Percentiles rank a stretch among this genome's conserved stretches.
Evolutionary conservation across 2,797 vertebrate genomes (phyloP).

Genomic region (Tiaroga cobitis): DNA sequence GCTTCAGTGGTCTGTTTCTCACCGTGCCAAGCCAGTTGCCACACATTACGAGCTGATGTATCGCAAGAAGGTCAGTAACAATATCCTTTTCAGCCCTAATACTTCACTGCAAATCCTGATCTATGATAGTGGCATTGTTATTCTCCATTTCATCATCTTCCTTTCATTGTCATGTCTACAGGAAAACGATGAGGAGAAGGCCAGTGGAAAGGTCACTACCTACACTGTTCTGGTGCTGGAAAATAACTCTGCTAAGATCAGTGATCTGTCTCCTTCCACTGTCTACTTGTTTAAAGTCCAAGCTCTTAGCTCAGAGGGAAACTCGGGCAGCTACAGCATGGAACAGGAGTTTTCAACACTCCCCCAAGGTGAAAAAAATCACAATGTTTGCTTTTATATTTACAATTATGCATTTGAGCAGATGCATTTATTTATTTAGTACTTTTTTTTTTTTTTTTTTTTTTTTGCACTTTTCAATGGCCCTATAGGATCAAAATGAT

Average conservation of each 20-base stretch:
- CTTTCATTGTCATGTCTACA: constrained; percentile 23
- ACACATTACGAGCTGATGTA: constrained; percentile 91
- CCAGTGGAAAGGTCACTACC: constrained; percentile 77
- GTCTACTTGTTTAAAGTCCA: constrained; percentile 90
- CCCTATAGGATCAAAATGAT: background rate
- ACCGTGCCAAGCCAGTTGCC: constrained; percentile 72
- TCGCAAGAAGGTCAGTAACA: constrained; percentile 85
- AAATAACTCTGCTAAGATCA: constrained; percentile 82
- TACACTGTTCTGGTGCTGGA: constrained; percentile 88
- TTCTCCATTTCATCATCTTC: constrained; percentile 30
- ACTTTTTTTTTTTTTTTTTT: background rate
- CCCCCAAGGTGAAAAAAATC: constrained; percentile 71
- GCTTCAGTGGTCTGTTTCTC: constrained; percentile 88
- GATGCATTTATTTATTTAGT: background rate
- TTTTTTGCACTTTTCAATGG: background rate
- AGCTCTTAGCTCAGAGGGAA: constrained; percentile 81
- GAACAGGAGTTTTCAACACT: constrained; percentile 91
- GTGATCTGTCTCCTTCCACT: constrained; percentile 82
- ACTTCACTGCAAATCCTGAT: background rate
- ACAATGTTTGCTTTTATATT: background rate
- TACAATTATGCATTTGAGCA: background rate
- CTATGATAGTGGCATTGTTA: background rate
- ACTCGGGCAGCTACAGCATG: constrained; percentile 78
- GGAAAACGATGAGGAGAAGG: constrained; percentile 74
- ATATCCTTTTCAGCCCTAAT: background rate